Evolutionary conservation across 2,797 vertebrate genomes (phyloP), one percentile per base, ranked within the genome.

Genomic region (Amphiprion clarkii): DNA sequence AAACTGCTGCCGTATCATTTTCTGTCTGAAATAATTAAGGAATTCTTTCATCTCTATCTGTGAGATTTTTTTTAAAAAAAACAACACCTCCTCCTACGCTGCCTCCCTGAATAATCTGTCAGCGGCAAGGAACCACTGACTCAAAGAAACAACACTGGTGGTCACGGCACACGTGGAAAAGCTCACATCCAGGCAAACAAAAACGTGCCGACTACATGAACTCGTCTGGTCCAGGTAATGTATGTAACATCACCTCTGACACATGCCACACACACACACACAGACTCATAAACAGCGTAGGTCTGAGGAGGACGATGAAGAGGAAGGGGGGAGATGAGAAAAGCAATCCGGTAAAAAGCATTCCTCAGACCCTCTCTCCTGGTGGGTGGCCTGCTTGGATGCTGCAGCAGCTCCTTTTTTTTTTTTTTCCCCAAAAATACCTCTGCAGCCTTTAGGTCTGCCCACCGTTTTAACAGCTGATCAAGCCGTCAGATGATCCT

Each of bases 291-390:
- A 8, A 85, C 57, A 60, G 48, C 48, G 71, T 76, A 66, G 76
- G 60, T 76, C 65, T 73, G 59, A 69, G 48, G 59, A 58, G 49
- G 55, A 73, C 16, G 62, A 31, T 3, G 17, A 25, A 12, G 29
- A 5, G 5, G 16, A 13, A 29, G 51, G 14, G 36, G 54, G 25
- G 9, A 44, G 6, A 31, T 10, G 63, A 81, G 84, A 84, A 83
- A 86, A 81, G 87, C 87, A 89, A 91, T 92, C 82, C 58, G 54
- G 88, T 89, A 92, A 93, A 94, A 90, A 93, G 93, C 93, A 94
- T 94, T 94, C 93, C 93, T 87, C 60, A 71, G 83, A 79, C 76
- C 67, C 53, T 82, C 61, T 79, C 69, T 92, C 92, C 72, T 77
- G 65, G 91, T 93, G 93, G 93, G 93, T 94, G 92, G 92, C 78